Percentiles rank a stretch among this genome's conserved stretches.
Conservation (phyloP, 2,797 vertebrate genomes). For the Muscicapa comitata region DNA sequence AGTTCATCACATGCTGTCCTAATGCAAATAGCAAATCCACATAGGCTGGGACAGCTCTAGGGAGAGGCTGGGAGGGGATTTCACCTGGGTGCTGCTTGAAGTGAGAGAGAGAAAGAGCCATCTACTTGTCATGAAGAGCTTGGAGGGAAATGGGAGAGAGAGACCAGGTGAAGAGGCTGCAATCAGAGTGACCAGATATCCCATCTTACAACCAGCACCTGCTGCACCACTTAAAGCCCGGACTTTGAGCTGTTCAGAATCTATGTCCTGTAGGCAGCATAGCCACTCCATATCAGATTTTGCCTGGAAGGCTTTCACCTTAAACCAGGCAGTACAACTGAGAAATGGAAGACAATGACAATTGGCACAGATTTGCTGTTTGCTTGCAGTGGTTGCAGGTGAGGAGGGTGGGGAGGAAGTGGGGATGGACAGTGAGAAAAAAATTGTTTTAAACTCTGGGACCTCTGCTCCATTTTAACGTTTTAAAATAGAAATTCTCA, state of each 20-base stretch:
- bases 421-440: background rate
- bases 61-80: background rate
- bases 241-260: background rate
- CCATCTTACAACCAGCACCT: background rate
- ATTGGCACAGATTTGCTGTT: background rate
- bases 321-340: background rate
- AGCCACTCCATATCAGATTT: background rate
- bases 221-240: background rate
- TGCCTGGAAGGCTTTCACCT: background rate
- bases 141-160: background rate
- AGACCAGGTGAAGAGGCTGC: background rate
- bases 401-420: fast-evolving
- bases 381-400: fast-evolving
- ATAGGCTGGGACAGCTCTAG: fast-evolving
- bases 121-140: background rate
- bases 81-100: background rate
- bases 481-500: background rate
- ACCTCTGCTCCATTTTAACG: background rate
- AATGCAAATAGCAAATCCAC: background rate
- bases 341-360: background rate
- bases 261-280: fast-evolving
- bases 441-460: background rate
- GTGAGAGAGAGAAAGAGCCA: background rate
- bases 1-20: background rate
- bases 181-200: background rate